Evolutionary conservation across 1,140 invertebrate species (phyloP), one percentile per base, ranked within the genome.

Genomic region (Hycleus cichorii): DNA sequence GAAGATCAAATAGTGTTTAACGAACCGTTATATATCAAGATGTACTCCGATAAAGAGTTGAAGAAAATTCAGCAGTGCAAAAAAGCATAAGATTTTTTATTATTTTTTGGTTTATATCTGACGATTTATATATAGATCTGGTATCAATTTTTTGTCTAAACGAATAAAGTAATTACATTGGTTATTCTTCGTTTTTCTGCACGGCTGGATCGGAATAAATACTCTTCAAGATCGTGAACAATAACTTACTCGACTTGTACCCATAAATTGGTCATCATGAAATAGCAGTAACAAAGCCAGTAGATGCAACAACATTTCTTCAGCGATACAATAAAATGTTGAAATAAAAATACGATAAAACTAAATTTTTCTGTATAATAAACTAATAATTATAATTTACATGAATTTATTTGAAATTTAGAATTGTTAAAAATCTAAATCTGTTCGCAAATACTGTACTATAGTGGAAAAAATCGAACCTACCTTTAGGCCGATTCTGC

Each of bases 121-220:
- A 32, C 4, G 32, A 32, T 32, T 32, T 32, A 32, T 32, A 5
- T 32, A 32, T 32, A 32, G 32, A 32, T 32, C 32, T 32, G 32
- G 50, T 26, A 51, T 51, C 49, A 51, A 44, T 54, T 54, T 52
- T 54, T 45, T 46, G 7, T 47, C 51, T 18, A 27, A 38, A 48
- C 43, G 52, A 43, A 63, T 63, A 53, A 57, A 61, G 58, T 64
- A 64, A 64, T 64, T 64, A 64, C 59, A 27, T 64, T 45, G 51
- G 48, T 58, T 58, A 61, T 60, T 61, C 47, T 44, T 61, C 59
- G 62, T 64, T 64, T 64, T 64, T 64, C 54, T 64, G 62, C 54
- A 53, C 56, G 58, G 47, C 38, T 61, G 59, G 47, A 58, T 60
- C 55, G 49, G 50, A 64, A 64, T 64, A 60, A 58, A 58, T 60